Percentiles rank a stretch among this genome's conserved stretches.
These are phyloP conservation scores for Catonia carolina DNA, from an alignment of 2,888 invertebrate genomes.

Conservation along the genomic window DNA sequence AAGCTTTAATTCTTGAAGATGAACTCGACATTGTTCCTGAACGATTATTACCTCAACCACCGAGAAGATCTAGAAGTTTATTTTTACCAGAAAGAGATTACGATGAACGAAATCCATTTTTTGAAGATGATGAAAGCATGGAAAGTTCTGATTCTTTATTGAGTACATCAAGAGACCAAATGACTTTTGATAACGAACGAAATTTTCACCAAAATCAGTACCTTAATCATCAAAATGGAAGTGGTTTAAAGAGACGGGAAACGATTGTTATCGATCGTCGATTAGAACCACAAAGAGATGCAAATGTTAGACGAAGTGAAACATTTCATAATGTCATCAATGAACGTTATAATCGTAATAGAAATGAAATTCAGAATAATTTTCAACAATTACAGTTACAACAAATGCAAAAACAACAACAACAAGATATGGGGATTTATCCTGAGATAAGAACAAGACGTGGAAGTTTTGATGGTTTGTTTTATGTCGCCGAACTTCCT, in stretches of 20 bases:
- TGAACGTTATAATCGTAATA: slow-evolving; percentile 22
- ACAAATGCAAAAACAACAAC: background rate
- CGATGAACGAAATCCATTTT: slow-evolving; percentile 36
- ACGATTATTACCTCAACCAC: slow-evolving; percentile 68
- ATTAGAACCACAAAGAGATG: slow-evolving; percentile 20
- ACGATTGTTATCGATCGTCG: slow-evolving; percentile 13
- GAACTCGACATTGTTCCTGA: slow-evolving; percentile 29
- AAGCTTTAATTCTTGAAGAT: slow-evolving; percentile 27
- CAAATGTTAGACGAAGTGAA: slow-evolving; percentile 28
- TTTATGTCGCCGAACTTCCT: slow-evolving; percentile 39
- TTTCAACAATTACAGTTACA: background rate
- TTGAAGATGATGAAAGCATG: slow-evolving; percentile 45
- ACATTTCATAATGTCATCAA: slow-evolving; percentile 29
- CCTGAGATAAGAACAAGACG: slow-evolving; percentile 34
- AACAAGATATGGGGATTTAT: background rate
- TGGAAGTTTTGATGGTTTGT: slow-evolving; percentile 44
- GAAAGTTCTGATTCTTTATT: slow-evolving; percentile 62
- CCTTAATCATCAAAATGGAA: background rate
- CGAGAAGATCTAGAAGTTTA: slow-evolving; percentile 64
- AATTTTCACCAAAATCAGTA: background rate
- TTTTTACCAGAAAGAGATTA: slow-evolving; percentile 48
- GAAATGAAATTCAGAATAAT: slow-evolving; percentile 7
- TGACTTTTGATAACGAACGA: slow-evolving; percentile 10
- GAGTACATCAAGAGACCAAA: slow-evolving; percentile 50
- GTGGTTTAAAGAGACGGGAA: slow-evolving; percentile 8